Conservation (phyloP, 2,113 vertebrate genomes). For the Marmota monax region DNA sequence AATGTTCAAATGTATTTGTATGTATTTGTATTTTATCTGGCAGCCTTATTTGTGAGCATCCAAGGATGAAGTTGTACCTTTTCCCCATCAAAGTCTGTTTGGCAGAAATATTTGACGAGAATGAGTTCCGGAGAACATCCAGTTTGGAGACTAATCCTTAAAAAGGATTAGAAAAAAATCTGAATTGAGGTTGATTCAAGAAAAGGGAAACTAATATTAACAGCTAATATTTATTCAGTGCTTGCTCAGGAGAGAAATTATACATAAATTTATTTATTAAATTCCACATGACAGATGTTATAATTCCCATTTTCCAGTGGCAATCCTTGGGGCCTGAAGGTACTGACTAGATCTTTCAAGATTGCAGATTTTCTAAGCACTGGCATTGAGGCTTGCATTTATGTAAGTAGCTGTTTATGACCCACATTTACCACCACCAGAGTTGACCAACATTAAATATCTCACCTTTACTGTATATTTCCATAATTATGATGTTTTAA, state of each 20-base stretch:
- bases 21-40: background rate
- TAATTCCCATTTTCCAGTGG: background rate
- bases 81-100: background rate
- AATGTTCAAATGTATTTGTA: background rate
- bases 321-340: background rate
- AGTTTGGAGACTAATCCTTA: background rate
- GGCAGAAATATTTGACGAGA: background rate
- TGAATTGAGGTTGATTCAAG: background rate
- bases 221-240: background rate
- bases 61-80: background rate
- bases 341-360: background rate
- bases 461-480: background rate
- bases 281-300: background rate
- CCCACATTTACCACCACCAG: accelerated
- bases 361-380: background rate
- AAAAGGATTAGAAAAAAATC: background rate
- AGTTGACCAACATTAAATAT: background rate
- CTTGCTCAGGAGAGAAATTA: background rate
- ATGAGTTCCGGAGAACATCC: background rate
- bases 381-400: background rate
- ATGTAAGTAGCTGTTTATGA: background rate
- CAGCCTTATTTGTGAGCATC: background rate
- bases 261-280: background rate
- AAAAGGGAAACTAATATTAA: background rate
- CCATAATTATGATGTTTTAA: background rate